Conservation (phyloP, 2,797 vertebrate genomes). For the Tangara arthus region DNA sequence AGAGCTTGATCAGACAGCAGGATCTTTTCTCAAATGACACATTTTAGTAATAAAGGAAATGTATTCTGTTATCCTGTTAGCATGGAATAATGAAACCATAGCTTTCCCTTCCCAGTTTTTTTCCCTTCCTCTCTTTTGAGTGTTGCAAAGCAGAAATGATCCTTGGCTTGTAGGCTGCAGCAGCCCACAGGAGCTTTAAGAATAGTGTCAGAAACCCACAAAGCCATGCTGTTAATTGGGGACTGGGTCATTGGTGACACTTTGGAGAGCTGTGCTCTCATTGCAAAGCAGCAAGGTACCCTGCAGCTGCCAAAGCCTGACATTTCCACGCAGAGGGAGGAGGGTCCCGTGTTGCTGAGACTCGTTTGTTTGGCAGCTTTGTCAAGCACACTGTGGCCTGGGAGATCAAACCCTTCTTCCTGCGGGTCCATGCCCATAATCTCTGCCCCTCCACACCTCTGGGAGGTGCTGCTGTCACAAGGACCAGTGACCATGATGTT, state of each 20-base stretch:
- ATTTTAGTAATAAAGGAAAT: conserved; percentile 65
- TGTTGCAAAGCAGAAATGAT: conserved; percentile 54
- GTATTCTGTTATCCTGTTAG: conserved; percentile 67
- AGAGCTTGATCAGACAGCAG: conserved; percentile 54
- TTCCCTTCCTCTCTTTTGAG: conserved; percentile 24
- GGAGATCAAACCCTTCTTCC: not conserved
- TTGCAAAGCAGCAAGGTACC: conserved; percentile 44
- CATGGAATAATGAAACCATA: conserved; percentile 61
- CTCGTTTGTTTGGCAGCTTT: conserved; percentile 21
- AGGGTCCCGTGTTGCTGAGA: not conserved
- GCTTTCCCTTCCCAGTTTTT: conserved; percentile 43
- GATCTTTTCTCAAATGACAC: conserved; percentile 65
- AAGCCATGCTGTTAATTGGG: conserved; percentile 54
- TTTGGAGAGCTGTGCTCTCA: conserved; percentile 62
- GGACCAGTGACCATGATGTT: accelerated
- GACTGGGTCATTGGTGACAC: conserved; percentile 54
- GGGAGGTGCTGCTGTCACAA: accelerated
- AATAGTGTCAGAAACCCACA: conserved; percentile 64
- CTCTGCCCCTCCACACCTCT: not conserved
- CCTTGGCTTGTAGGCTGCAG: conserved; percentile 54
- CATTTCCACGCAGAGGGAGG: conserved; percentile 29
- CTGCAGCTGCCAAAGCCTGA: conserved; percentile 38
- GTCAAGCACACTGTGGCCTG: not conserved
- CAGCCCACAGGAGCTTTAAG: conserved; percentile 60
- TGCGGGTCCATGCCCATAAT: not conserved